Evolutionary conservation across 2,113 vertebrate species (phyloP).

Genomic region (Bujurquina vittata): DNA sequence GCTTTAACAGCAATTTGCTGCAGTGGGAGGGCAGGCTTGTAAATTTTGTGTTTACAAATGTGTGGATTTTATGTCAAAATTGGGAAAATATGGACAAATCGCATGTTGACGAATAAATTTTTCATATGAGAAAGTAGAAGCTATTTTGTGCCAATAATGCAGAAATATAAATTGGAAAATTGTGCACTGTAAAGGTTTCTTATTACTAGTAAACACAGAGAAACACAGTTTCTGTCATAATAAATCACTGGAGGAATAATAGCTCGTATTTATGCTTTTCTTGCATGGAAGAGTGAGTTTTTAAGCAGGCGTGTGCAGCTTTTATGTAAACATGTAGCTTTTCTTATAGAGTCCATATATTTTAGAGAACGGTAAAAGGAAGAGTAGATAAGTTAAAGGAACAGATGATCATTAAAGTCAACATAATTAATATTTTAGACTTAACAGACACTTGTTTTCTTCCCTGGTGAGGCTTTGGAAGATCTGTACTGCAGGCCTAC

Average conservation of each 20-base stretch:
- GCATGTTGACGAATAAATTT: neutral
- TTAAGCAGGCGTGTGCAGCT: neutral
- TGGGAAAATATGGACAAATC: neutral
- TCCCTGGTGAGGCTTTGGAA: too few species aligned
- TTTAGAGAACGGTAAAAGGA: neutral
- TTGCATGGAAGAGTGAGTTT: neutral
- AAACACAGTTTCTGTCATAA: neutral
- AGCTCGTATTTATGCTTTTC: neutral
- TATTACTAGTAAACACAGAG: neutral
- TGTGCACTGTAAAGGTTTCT: neutral
- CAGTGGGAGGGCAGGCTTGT: neutral
- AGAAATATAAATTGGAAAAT: rapidly evolving
- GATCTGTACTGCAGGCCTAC: too few species aligned
- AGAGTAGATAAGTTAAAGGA: neutral
- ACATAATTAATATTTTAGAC: too few species aligned
- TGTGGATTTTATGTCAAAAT: neutral
- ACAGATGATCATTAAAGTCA: neutral
- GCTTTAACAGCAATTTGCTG: constrained; percentile 57
- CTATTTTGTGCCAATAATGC: rapidly evolving
- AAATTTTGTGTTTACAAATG: neutral
- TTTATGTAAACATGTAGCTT: neutral
- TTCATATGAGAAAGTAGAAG: neutral
- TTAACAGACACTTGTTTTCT: too few species aligned
- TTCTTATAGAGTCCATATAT: neutral
- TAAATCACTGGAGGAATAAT: neutral